Evolutionary conservation across 1,140 invertebrate species (phyloP).

Genomic region (Chironomus striatipennis): DNA sequence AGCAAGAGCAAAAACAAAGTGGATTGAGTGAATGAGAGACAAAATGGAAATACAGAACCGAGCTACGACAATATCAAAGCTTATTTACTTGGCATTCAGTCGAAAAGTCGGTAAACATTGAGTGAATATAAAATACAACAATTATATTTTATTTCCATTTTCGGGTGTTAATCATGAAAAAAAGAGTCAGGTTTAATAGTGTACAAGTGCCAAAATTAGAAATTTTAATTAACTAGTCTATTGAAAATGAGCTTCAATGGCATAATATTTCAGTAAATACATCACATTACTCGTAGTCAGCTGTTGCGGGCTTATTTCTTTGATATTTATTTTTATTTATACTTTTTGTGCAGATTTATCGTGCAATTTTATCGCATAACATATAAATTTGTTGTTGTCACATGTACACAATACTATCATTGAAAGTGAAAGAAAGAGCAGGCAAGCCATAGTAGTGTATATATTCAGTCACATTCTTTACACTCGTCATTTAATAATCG

Average conservation of each 20-base stretch:
- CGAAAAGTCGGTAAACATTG: too few relatives aligned
- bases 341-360: constrained; percentile 9
- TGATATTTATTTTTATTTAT: not conserved
- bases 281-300: not conserved
- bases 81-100: constrained; percentile 5
- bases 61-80: not conserved
- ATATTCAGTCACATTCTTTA: constrained; percentile 13
- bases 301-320: not conserved
- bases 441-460: constrained; percentile 6
- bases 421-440: not conserved
- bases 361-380: not conserved
- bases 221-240: constrained; percentile 9
- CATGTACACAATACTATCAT: not conserved
- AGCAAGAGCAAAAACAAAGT: too few relatives aligned
- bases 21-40: not conserved
- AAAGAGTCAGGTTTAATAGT: not conserved
- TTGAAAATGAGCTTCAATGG: not conserved
- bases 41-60: not conserved
- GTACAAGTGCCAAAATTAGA: not conserved
- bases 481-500: not conserved
- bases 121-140: not conserved
- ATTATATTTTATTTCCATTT: not conserved
- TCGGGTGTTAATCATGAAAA: not conserved
- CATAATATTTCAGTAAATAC: not conserved
- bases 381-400: constrained; percentile 4